A percentile compares a stretch with the other conserved stretches of the same genome.
These are phyloP conservation scores for Drosophila glabriapex DNA, from an alignment of 2,888 invertebrate species.

Conservation along the genomic window DNA sequence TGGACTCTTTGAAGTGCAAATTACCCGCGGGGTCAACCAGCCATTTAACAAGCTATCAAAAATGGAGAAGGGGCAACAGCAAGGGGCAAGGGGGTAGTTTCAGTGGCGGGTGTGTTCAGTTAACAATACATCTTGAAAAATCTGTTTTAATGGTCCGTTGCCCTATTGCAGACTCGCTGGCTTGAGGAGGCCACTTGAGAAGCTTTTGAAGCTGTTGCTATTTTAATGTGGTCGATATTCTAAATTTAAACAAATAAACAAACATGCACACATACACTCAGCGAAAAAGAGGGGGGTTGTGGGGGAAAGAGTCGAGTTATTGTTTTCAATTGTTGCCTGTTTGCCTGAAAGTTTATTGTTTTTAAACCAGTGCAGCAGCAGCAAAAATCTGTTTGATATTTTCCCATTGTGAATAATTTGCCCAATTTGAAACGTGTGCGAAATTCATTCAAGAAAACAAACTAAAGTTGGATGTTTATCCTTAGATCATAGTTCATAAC, in stretches of 20 bases:
- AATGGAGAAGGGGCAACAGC: not conserved
- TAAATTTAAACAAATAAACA: conserved; percentile 80
- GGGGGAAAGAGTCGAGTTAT: conserved; percentile 14
- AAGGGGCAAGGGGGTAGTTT: not conserved
- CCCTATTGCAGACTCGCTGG: conserved; percentile 13
- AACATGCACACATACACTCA: conserved; percentile 46
- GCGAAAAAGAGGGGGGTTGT: not conserved
- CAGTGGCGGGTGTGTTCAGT: conserved; percentile 3
- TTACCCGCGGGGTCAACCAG: conserved; percentile 77
- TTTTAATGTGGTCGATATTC: conserved; percentile 79
- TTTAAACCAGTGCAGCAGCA: conserved; percentile 63
- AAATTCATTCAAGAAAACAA: conserved; percentile 50
- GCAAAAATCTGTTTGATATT: conserved; percentile 62
- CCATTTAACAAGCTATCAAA: conserved; percentile 36
- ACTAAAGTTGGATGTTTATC: conserved; percentile 18
- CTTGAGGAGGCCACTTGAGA: conserved; percentile 65
- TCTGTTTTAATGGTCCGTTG: conserved; percentile 70
- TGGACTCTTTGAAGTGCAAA: conserved; percentile 77
- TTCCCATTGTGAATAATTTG: conserved; percentile 58
- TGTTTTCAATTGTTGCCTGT: conserved; percentile 47
- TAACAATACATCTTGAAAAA: conserved; percentile 76
- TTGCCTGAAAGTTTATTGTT: conserved; percentile 78
- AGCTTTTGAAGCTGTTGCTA: conserved; percentile 77
- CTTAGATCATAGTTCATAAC: conserved; percentile 8
- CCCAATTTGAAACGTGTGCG: conserved; percentile 52